Conservation (phyloP, 2,797 vertebrate species). For the Kryptopterus vitreolus region DNA sequence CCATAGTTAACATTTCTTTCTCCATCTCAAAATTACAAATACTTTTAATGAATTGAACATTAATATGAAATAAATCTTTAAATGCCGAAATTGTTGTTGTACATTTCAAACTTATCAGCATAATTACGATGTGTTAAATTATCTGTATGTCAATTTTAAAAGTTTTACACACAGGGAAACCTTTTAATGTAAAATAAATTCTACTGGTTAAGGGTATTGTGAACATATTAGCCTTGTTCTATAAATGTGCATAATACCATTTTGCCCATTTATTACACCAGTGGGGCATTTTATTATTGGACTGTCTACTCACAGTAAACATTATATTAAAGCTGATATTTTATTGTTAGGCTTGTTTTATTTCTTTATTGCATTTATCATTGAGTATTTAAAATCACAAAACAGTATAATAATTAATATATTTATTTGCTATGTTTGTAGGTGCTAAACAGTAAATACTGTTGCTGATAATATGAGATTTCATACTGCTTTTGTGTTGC, state of each 20-base stretch:
- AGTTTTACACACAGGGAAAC: not conserved
- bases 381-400: not conserved
- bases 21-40: not conserved
- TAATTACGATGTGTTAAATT: too few species aligned
- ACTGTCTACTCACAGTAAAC: not conserved
- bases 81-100: not conserved
- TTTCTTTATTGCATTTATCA: not conserved
- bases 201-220: not conserved
- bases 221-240: not conserved
- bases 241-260: not conserved
- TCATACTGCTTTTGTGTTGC: not conserved
- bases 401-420: not conserved
- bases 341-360: not conserved
- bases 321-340: not conserved
- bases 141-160: not conserved
- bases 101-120: too few species aligned
- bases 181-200: not conserved
- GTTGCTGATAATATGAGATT: not conserved
- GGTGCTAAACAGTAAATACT: not conserved
- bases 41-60: not conserved
- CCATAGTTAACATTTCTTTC: not conserved
- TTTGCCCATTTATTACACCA: not conserved
- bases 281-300: not conserved
- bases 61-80: not conserved
- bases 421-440: not conserved